phyloP scores from a whole-genome alignment of 1,140 invertebrate species.

The Drosophila lowei region DNA sequence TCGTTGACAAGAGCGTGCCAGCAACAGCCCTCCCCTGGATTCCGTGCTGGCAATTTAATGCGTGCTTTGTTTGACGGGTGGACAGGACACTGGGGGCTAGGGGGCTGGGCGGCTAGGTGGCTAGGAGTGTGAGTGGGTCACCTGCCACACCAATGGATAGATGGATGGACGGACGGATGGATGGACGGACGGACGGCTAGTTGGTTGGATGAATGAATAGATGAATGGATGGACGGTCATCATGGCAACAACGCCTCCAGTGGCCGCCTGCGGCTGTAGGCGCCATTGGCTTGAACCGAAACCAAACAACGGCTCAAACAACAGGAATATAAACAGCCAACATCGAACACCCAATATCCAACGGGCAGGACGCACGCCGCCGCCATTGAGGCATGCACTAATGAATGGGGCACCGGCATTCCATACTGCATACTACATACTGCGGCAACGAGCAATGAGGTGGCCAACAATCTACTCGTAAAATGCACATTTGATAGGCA shows the following conservation, averaged over 20 bases:
- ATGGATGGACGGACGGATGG: no score
- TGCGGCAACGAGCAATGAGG: no score
- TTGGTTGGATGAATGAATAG: background rate
- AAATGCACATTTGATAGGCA: no score
- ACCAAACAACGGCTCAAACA: conserved; percentile 43
- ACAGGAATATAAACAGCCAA: conserved; percentile 22
- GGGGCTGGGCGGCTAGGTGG: background rate
- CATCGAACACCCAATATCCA: conserved; percentile 1
- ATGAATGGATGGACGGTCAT: conserved; percentile 11
- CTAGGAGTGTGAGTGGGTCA: background rate
- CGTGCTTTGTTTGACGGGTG: conserved; percentile 55
- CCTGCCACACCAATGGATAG: background rate
- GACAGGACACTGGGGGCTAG: conserved; percentile 16
- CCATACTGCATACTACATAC: no score
- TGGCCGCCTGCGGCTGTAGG: conserved; percentile 27
- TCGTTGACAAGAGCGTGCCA: background rate
- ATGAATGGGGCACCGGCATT: background rate
- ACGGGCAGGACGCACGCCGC: background rate
- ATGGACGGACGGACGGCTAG: no score
- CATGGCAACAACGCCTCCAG: conserved; percentile 36
- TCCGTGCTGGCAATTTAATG: conserved; percentile 69
- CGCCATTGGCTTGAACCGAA: conserved; percentile 34
- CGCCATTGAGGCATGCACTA: conserved; percentile 9
- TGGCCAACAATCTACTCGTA: no score
- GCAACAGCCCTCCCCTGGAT: conserved; percentile 6